A percentile compares a stretch with the other conserved stretches of the same genome.
These are phyloP conservation scores for Gnatocerus cornutus DNA, from an alignment of 2,888 invertebrate genomes.

Conservation along the genomic window DNA sequence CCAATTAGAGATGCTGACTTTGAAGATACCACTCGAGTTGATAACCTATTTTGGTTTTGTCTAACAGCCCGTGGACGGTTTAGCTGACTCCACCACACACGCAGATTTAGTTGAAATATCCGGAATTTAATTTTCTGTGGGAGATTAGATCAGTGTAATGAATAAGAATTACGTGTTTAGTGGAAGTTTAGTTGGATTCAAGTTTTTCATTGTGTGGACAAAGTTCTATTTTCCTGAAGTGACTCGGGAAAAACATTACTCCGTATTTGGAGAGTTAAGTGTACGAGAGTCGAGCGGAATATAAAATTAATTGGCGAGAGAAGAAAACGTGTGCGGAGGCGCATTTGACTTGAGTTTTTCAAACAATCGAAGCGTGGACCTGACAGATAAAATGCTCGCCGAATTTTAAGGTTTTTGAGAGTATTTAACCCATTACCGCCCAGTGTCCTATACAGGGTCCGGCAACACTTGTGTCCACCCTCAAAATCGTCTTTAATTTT, in stretches of 20 bases:
- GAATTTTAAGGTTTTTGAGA: too few species aligned
- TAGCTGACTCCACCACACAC: background rate
- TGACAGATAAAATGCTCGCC: too few species aligned
- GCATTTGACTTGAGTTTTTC: too few species aligned
- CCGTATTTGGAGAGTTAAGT: slow-evolving; percentile 15
- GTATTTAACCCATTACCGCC: too few species aligned
- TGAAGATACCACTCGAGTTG: slow-evolving; percentile 27
- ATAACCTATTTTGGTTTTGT: background rate
- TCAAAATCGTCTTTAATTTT: too few species aligned
- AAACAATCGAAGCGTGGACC: too few species aligned
- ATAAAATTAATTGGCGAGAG: slow-evolving; percentile 30
- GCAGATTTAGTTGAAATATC: background rate
- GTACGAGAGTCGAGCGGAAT: slow-evolving; percentile 18
- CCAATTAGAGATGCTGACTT: slow-evolving; percentile 34
- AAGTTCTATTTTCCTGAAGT: background rate
- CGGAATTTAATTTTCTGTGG: background rate
- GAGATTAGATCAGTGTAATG: background rate
- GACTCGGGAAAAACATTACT: background rate
- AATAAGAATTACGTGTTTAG: slow-evolving; percentile 5
- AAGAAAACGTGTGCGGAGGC: background rate
- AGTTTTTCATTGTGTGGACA: background rate
- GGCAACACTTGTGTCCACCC: too few species aligned
- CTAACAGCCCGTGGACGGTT: background rate
- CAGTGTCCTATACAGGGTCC: too few species aligned
- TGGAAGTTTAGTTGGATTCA: background rate